phyloP scores from a whole-genome alignment of 2,888 invertebrate genomes.

The Ryuthela nishihirai region DNA sequence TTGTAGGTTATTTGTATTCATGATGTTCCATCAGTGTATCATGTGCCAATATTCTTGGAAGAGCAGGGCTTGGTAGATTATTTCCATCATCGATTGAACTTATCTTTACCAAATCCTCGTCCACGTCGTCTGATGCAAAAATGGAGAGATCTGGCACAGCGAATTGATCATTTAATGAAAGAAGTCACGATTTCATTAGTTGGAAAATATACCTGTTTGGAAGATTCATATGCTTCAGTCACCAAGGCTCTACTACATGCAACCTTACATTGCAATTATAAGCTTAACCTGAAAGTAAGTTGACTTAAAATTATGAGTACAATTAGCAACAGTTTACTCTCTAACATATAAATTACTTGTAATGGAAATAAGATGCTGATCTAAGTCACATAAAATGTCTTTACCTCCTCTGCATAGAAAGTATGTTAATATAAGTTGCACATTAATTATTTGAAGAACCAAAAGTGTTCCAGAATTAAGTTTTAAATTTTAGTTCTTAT shows the following conservation, averaged over 20 bases:
- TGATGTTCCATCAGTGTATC: slow-evolving; percentile 90
- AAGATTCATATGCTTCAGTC: slow-evolving; percentile 96
- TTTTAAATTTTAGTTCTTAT: no score
- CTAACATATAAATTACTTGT: no score
- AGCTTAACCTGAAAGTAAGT: slow-evolving; percentile 71
- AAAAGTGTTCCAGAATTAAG: no score
- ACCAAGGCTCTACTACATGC: slow-evolving; percentile 94
- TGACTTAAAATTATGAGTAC: no score
- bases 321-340: no score
- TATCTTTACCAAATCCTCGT: slow-evolving; percentile 59
- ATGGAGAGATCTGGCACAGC: slow-evolving; percentile 84
- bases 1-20: slow-evolving; percentile 84
- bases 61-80: slow-evolving; percentile 82
- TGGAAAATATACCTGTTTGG: slow-evolving; percentile 92
- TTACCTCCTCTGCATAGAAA: no score
- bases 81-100: slow-evolving; percentile 69
- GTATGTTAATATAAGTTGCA: no score
- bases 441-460: no score
- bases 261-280: slow-evolving; percentile 75
- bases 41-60: slow-evolving; percentile 91
- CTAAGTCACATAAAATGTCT: no score
- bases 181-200: slow-evolving; percentile 86
- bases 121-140: slow-evolving; percentile 69
- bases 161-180: slow-evolving; percentile 73
- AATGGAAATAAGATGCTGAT: no score